These are phyloP conservation scores for Philotrypesis tridentata DNA, from an alignment of 1,140 invertebrate species.

Conservation along the genomic window DNA sequence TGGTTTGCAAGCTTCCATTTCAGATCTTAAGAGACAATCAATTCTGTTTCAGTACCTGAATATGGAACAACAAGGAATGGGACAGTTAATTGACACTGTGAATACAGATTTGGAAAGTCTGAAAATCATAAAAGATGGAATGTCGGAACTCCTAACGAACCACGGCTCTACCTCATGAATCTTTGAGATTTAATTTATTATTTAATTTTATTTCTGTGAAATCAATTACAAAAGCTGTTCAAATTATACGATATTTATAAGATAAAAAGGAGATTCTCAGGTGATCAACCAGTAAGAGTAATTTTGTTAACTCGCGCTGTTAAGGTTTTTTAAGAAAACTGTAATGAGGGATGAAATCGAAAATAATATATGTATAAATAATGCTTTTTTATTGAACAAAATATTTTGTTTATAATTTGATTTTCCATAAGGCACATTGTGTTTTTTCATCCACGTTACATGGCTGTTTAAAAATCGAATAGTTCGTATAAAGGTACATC, in stretches of 20 bases:
- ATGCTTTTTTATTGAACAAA: conserved; percentile 58
- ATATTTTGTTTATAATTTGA: conserved; percentile 52
- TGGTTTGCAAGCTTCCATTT: not conserved
- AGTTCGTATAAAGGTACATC: conserved; percentile 58
- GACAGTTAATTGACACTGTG: conserved; percentile 86
- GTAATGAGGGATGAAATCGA: conserved; percentile 12
- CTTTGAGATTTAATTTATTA: conserved; percentile 47
- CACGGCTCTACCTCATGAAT: conserved; percentile 60
- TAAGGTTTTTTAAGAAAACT: conserved; percentile 25
- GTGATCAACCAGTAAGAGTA: conserved; percentile 22
- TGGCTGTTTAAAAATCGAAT: conserved; percentile 34
- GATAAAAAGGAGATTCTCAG: conserved; percentile 9
- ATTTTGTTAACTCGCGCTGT: conserved; percentile 33
- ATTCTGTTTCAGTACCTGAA: conserved; percentile 78
- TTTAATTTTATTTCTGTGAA: conserved; percentile 27
- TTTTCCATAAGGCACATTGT: conserved; percentile 55
- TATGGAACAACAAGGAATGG: conserved; percentile 89
- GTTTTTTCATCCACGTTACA: conserved; percentile 47
- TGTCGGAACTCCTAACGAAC: conserved; percentile 73
- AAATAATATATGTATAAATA: conserved; percentile 56
- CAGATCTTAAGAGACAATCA: not conserved
- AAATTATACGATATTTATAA: conserved; percentile 44
- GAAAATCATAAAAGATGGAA: conserved; percentile 86
- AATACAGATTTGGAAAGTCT: conserved; percentile 84
- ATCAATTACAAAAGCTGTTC: conserved; percentile 22